Evolutionary conservation across 2,797 vertebrate species (phyloP), one percentile per base, ranked within the genome.

Genomic region (Babyrousa celebensis): DNA sequence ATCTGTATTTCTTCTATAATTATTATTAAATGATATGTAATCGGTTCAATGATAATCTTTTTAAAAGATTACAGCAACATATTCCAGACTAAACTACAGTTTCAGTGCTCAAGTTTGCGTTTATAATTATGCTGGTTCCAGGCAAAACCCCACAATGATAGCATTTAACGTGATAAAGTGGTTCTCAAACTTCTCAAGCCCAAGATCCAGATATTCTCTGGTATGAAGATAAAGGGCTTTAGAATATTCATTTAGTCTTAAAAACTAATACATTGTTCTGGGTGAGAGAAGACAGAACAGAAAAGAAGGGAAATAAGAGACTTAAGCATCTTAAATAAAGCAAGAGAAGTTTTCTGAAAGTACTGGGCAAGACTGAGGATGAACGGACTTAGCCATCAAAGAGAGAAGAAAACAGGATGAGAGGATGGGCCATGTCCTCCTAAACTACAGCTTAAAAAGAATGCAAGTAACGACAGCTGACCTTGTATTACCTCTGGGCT

Each of bases 171-270:
- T 89, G 88, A 85, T n/a, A 17, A 16, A 65, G 54, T 60, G 12
- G 63, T 88, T 88, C 84, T 95, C n/a, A 62, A 72, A 92, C 16
- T 65, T 80, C 68, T 75, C 14, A 84, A 85, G 74, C 21, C 10
- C 48, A 67, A 94, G 36, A 82, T 25, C 5, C 43, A 96, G 63
- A 71, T 27, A 85, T 48, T 77, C 29, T 63, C 74, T 43, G 14
- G 36, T 68, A 18, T 71, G 36, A 85, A 68, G 54, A 94, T 92
- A 86, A 8, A 72, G 12, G 17, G 65, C 17, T 29, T 82, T 56
- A 89, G 63, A 40, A 56, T 74, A 89, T 43, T 83, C 32, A 91
- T 75, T 87, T n/a, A 54, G 63, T 74, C n/a, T 86, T 95, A 84
- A 85, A 89, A 89, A 88, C 77, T 89, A 86, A 67, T 27, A 85